Evolutionary conservation across 1,140 invertebrate species (phyloP), one percentile per base, ranked within the genome.

Genomic region (Cheumatopsyche charites): DNA sequence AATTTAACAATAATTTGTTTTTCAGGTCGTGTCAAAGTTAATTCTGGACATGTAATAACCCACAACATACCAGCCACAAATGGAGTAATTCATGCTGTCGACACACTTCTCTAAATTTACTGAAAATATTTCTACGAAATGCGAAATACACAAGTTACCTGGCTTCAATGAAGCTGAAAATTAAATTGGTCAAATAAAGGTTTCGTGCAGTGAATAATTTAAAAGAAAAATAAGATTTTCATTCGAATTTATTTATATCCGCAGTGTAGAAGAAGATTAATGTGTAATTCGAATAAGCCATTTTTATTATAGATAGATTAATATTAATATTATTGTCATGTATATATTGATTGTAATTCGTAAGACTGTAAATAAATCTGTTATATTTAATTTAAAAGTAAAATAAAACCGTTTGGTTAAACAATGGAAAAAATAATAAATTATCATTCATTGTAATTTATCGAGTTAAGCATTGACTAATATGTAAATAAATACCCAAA

Each of bases 41-140:
- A 94, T 78, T 90, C 91, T 75, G 88, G 89, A 47, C 87, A 90
- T 76, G 88, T 94, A 71, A 82, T 91, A 55, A 91, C 91, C 6
- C 89, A 91, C 78, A 94, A 94, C 79, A 90, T 94, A 74, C 92
- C 92, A 75, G 91, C 92, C 29, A 94, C 93, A 58, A 95, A 95
- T 82, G 94, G 94, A 72, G 93, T 95, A 41, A 90, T 95, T 67
- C 94, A 96, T 79, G 92, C 92, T 17, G 86, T 96, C 62, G 92
- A 95, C 78, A 86, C 88, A 47, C 83, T 93, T 5, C 82, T 93
- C 62, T n/a, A n/a, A n/a, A n/a, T n/a, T n/a, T n/a, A n/a, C n/a
- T 91, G 86, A 85, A 36, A 52, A 15, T n/a, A 55, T 69, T 9
- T 70, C n/a, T 61, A 25, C n/a, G 17, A 58, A 62, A n/a, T 41